These are phyloP conservation scores for Torymus auratus DNA, from an alignment of 2,888 invertebrate genomes.

Conservation along the genomic window DNA sequence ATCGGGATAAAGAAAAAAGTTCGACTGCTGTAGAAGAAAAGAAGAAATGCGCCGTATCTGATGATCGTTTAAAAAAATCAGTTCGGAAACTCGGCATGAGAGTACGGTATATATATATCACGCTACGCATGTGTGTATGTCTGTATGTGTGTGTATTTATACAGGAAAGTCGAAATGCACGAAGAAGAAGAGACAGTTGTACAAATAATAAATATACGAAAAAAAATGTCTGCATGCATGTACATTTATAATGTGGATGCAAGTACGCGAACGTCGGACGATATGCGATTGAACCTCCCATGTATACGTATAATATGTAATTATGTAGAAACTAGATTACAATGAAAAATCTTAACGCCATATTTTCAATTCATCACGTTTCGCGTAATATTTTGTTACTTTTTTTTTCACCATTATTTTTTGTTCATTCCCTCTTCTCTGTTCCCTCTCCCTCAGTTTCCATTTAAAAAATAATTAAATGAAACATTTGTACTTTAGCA, in stretches of 20 bases:
- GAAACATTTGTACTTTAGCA: slow-evolving; percentile 77
- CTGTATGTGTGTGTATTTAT: slow-evolving; percentile 10
- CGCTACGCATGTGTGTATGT: slow-evolving; percentile 2
- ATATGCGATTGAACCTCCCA: slow-evolving; percentile 42
- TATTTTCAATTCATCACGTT: slow-evolving; percentile 36
- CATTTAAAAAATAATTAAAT: slow-evolving; percentile 75
- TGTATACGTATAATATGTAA: too few species aligned
- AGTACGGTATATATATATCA: slow-evolving; percentile 3
- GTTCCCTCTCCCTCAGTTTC: slow-evolving; percentile 58
- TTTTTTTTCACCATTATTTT: slow-evolving; percentile 9
- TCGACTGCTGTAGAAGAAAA: background rate
- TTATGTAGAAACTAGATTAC: slow-evolving; percentile 46
- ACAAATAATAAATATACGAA: slow-evolving; percentile 65
- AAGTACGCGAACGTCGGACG: slow-evolving; percentile 50
- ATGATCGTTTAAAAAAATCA: slow-evolving; percentile 24
- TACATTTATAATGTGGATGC: slow-evolving; percentile 48
- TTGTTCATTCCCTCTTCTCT: slow-evolving; percentile 21
- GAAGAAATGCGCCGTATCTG: slow-evolving; percentile 4
- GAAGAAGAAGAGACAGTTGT: slow-evolving; percentile 54
- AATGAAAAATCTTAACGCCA: slow-evolving; percentile 46
- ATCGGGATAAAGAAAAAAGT: slow-evolving; percentile 6
- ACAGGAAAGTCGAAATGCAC: slow-evolving; percentile 14
- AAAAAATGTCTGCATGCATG: slow-evolving; percentile 55
- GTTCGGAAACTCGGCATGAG: slow-evolving; percentile 17
- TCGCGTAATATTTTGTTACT: background rate